These are phyloP conservation scores for Acanthiza pusilla DNA, from an alignment of 2,797 vertebrate species.

Conservation along the genomic window DNA sequence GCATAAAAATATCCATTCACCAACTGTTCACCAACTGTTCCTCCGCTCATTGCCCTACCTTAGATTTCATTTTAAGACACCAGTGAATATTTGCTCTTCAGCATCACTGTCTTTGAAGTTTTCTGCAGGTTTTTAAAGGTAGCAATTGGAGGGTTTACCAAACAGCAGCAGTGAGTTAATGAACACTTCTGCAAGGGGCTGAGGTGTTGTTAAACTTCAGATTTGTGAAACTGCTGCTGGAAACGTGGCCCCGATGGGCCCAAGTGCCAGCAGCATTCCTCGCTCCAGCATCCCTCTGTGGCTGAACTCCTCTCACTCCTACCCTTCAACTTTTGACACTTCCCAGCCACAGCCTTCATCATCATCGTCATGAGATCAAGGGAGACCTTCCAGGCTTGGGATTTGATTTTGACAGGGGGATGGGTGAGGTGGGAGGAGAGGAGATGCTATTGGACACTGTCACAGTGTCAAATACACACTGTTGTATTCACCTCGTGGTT, in stretches of 20 bases:
- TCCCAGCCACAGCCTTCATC: background rate
- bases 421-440: rapidly evolving
- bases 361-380: rapidly evolving
- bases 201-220: background rate
- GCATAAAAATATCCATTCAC: constrained; percentile 80
- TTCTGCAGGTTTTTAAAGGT: constrained; percentile 27
- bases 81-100: constrained; percentile 54
- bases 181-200: background rate
- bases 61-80: constrained; percentile 61
- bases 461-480: too few relatives aligned
- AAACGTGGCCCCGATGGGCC: rapidly evolving
- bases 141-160: background rate
- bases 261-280: rapidly evolving
- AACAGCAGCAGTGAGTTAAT: background rate
- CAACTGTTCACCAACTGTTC: constrained; percentile 83
- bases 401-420: background rate
- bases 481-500: rapidly evolving
- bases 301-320: background rate
- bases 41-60: constrained; percentile 71
- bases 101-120: constrained; percentile 43
- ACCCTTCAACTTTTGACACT: background rate
- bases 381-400: background rate
- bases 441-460: rapidly evolving
- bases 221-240: background rate
- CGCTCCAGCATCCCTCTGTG: background rate